These are phyloP conservation scores for Acronicta aceris DNA, from an alignment of 2,888 invertebrate species.

Conservation along the genomic window DNA sequence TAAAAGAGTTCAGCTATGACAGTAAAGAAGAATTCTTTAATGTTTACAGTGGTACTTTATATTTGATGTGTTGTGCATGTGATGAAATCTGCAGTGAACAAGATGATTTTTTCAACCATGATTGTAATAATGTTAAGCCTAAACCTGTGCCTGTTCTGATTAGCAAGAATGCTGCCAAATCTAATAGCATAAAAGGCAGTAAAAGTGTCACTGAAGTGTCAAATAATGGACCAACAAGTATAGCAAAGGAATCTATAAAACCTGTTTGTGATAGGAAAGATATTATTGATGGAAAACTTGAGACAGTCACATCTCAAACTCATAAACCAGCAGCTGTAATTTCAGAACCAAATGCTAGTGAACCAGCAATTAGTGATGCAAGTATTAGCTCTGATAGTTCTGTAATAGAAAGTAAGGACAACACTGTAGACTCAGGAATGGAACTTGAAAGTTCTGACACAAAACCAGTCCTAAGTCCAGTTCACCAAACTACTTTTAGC, in stretches of 20 bases:
- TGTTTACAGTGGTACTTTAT: constrained; percentile 91
- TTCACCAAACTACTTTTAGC: constrained; percentile 57
- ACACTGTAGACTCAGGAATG: constrained; percentile 71
- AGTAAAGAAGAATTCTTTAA: constrained; percentile 91
- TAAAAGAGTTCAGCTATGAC: constrained; percentile 91
- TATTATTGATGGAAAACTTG: constrained; percentile 67
- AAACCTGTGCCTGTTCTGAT: constrained; percentile 86
- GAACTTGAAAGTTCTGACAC: constrained; percentile 69
- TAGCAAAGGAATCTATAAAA: constrained; percentile 68
- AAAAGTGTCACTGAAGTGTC: constrained; percentile 71
- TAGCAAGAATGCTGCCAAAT: constrained; percentile 80
- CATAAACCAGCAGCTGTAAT: constrained; percentile 58
- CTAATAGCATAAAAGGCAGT: constrained; percentile 72
- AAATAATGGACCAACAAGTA: constrained; percentile 72
- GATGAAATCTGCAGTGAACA: constrained; percentile 93
- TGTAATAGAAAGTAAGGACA: constrained; percentile 69
- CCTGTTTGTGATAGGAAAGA: constrained; percentile 73
- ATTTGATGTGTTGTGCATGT: constrained; percentile 94
- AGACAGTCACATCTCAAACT: constrained; percentile 65
- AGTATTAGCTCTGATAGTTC: constrained; percentile 72
- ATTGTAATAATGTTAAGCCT: constrained; percentile 89
- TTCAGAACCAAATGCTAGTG: constrained; percentile 62
- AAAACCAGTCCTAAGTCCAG: constrained; percentile 66
- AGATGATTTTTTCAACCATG: constrained; percentile 93
- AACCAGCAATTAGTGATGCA: constrained; percentile 71